Conservation (phyloP, 2,797 vertebrate genomes). For the Lophius americanus region DNA sequence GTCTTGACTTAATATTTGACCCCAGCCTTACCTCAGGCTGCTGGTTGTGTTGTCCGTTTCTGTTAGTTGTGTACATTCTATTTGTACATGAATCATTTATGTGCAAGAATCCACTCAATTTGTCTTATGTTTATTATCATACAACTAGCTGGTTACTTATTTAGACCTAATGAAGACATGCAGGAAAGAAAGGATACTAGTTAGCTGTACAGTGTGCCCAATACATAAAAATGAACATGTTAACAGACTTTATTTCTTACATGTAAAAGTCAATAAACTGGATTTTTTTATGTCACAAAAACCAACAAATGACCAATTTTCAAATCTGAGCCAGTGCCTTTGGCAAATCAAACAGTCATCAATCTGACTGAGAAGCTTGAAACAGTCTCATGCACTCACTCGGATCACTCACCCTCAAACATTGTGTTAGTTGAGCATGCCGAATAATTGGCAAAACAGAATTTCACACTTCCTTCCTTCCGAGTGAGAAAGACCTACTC, state of each 20-base stretch:
- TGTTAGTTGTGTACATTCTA: constrained; percentile 33
- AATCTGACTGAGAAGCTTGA: too few species aligned
- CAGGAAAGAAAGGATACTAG: constrained; percentile 30
- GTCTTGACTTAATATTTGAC: constrained; percentile 17
- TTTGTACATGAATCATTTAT: constrained; percentile 19
- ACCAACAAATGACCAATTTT: constrained; percentile 3
- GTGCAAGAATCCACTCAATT: constrained; percentile 30
- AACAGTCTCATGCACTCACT: too few species aligned
- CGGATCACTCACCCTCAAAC: background rate
- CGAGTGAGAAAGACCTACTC: constrained; percentile 10
- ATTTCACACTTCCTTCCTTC: constrained; percentile 55
- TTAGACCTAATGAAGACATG: constrained; percentile 39
- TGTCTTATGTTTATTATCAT: constrained; percentile 13
- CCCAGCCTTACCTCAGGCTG: constrained; percentile 34
- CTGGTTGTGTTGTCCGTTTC: constrained; percentile 45
- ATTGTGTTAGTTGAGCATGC: background rate
- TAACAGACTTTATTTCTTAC: background rate
- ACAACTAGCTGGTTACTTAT: background rate
- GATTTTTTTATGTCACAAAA: background rate
- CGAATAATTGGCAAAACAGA: constrained; percentile 10
- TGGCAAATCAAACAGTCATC: too few species aligned
- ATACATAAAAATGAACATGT: background rate
- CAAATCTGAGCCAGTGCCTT: background rate
- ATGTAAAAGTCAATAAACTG: background rate
- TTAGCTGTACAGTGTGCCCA: constrained; percentile 41